Evolutionary conservation across 53 echinoderm and acorn worm genomes (phyloP).

Genomic region (Pentamera pediparva): DNA sequence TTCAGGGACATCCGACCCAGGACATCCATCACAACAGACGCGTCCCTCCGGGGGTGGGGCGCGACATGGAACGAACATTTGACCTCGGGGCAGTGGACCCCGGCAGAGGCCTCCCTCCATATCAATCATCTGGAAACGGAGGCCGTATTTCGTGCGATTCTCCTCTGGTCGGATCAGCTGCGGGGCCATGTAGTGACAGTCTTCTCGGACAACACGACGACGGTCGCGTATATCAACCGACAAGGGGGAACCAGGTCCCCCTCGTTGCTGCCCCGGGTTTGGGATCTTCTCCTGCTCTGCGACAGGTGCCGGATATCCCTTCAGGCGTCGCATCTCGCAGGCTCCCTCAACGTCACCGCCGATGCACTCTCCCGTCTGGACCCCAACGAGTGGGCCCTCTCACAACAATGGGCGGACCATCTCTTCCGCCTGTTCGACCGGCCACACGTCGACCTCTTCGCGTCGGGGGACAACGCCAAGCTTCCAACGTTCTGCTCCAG

Average conservation of each 20-base stretch:
- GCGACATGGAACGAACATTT: not conserved
- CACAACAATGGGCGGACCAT: not conserved
- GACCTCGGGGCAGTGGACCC: slow-evolving; percentile 9
- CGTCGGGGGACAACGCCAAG: not conserved
- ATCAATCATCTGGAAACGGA: slow-evolving; percentile 40
- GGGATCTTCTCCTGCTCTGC: not conserved
- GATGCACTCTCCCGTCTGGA: slow-evolving; percentile 11
- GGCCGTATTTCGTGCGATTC: slow-evolving; percentile 19
- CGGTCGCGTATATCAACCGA: slow-evolving; percentile 37
- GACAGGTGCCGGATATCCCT: not conserved
- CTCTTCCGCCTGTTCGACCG: not conserved
- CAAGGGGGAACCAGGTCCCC: slow-evolving; percentile 39
- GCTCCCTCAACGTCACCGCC: not conserved
- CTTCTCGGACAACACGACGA: slow-evolving; percentile 40
- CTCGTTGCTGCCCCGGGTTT: not conserved
- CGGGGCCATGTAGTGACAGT: not conserved
- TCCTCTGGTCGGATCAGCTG: not conserved
- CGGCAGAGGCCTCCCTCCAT: not conserved
- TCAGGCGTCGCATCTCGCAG: slow-evolving; percentile 23
- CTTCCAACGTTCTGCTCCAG: slow-evolving; percentile 27
- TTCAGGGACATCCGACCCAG: not conserved
- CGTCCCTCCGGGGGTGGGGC: slow-evolving; percentile 15
- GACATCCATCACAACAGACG: slow-evolving; percentile 22
- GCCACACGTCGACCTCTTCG: slow-evolving; percentile 33
- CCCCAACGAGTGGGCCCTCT: not conserved